Evolutionary conservation across 2,113 vertebrate species (phyloP), one percentile per base, ranked within the genome.

Genomic region (Mesoclemmys tuberculata): DNA sequence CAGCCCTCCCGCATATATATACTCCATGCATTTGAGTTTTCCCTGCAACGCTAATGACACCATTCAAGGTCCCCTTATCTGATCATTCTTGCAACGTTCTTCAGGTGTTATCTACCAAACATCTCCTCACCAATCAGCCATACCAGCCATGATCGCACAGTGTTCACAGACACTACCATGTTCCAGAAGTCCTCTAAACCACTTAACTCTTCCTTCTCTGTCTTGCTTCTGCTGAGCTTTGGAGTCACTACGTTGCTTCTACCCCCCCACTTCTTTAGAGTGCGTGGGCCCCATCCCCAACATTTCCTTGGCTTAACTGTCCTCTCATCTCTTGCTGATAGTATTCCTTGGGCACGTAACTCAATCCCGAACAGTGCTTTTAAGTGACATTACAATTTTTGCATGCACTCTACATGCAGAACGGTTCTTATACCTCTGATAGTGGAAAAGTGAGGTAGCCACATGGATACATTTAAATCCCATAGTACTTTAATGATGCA

Each of bases 201-300:
- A 46, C 64, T 5, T 0, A 1, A 3, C 8, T 77, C 29, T 41
- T 90, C 48, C 68, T 4, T 29, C 0, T 1, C 61, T 1, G 1
- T 24, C 4, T 75, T 44, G 18, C 19, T 79, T 29, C 24, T 0
- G 0, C 0, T 3, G 27, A 71, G 48, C 48, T 79, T 6, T 0
- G 0, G 52, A 16, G 49, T 41, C 82, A 68, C 0, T 1, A 5
- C 0, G 1, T 10, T 68, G 3, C 22, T 27, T 31, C 31, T 31
- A 6, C 49, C 1, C 1, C 11, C 1, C 10, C 44, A 0, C 27
- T 44, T 44, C 82, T 35, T 54, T 4, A 58, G 81, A 71, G 13
- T n/a, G 81, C 2, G 0, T 1, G 49, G 31, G 93, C 19, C 0
- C 1, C 21, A 74, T 3, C 6, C 93, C 54, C 54, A 44, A 2